phyloP scores from a whole-genome alignment of 1,140 invertebrate genomes.

The Prorops nasuta region DNA sequence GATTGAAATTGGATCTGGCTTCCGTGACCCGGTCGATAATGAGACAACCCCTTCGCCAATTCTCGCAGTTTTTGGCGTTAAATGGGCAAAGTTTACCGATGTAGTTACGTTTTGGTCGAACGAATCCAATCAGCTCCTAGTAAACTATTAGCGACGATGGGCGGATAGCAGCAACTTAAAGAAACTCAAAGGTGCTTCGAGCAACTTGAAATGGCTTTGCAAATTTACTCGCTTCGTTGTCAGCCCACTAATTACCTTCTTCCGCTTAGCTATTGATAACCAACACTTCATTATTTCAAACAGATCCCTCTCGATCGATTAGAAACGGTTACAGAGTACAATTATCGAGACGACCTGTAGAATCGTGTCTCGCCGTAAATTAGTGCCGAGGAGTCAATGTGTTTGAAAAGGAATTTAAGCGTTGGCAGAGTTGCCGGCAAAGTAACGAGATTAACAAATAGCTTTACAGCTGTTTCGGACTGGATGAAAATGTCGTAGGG shows the following conservation, averaged over 20 bases:
- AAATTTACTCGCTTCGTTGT: slow-evolving; percentile 48
- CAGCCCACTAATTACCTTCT: slow-evolving; percentile 43
- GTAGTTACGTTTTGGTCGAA: slow-evolving; percentile 38
- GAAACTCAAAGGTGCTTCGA: slow-evolving; percentile 34
- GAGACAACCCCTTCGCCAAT: not conserved
- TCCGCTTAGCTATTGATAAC: slow-evolving; percentile 1
- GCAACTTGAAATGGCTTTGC: slow-evolving; percentile 52
- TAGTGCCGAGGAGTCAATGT: too few relatives aligned
- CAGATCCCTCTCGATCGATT: too few relatives aligned
- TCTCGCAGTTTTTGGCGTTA: slow-evolving; percentile 18
- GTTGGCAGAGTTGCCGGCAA: too few relatives aligned
- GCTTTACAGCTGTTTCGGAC: too few relatives aligned
- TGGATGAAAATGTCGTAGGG: too few relatives aligned
- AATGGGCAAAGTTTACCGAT: slow-evolving; percentile 51
- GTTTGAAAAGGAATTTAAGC: too few relatives aligned
- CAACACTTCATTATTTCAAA: slow-evolving; percentile 11
- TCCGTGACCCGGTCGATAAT: slow-evolving; percentile 22
- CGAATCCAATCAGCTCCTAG: slow-evolving; percentile 42
- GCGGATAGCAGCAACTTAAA: slow-evolving; percentile 23
- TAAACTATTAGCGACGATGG: slow-evolving; percentile 40
- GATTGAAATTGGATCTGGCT: slow-evolving; percentile 8
- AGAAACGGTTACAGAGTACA: too few relatives aligned
- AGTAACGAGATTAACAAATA: too few relatives aligned
- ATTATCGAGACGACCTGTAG: too few relatives aligned
- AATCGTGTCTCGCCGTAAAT: too few relatives aligned